Conservation (phyloP, 1,140 invertebrate species). For the Zaprionus kolodkinae region DNA sequence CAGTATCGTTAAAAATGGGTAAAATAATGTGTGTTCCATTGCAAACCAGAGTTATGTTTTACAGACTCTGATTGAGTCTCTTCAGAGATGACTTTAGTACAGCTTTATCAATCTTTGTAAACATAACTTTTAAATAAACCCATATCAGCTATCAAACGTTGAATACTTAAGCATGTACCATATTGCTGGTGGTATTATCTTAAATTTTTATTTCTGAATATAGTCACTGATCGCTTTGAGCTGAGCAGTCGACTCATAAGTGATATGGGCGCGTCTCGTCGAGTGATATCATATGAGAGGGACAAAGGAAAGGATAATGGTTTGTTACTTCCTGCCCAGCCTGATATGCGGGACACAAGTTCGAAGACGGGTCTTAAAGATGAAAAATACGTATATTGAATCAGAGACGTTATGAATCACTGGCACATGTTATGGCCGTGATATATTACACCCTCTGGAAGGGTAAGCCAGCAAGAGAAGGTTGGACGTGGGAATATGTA, state of each 20-base stretch:
- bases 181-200: conserved; percentile 1
- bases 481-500: no score
- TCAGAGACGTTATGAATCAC: conserved; percentile 24
- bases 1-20: no score
- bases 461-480: no score
- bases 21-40: no score
- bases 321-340: conserved; percentile 50
- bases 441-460: background rate
- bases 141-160: conserved; percentile 1
- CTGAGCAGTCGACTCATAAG: conserved; percentile 3
- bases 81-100: no score
- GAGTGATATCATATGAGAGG: conserved; percentile 40
- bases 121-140: conserved; percentile 25
- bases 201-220: conserved; percentile 43
- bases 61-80: no score
- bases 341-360: conserved; percentile 34
- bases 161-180: conserved; percentile 2
- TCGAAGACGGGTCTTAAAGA: conserved; percentile 12
- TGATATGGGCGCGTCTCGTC: conserved; percentile 52
- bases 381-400: conserved; percentile 28
- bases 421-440: background rate
- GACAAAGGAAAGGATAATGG: conserved; percentile 19
- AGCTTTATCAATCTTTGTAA: no score
- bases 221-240: conserved; percentile 17
- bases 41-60: no score